Evolutionary conservation across 1,140 invertebrate species (phyloP).

Genomic region (Ridgeia piscesae): DNA sequence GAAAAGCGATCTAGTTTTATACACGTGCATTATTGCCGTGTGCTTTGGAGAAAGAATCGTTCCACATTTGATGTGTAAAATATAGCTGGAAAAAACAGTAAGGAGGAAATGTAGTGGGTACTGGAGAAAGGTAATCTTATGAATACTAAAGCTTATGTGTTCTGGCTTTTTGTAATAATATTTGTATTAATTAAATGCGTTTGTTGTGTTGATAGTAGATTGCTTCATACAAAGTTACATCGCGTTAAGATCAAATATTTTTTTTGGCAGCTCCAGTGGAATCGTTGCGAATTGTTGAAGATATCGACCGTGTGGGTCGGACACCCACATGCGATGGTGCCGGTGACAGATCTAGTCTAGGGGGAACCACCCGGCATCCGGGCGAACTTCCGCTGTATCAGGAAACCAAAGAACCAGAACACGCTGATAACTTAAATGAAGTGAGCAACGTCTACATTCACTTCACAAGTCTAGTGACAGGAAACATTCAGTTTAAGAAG

Average conservation of each 20-base stretch:
- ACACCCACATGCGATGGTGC: conserved; percentile 67
- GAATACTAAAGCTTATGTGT: too few species aligned
- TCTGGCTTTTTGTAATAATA: too few species aligned
- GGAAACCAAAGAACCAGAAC: conserved; percentile 72
- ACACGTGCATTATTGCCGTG: background rate
- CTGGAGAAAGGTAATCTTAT: too few species aligned
- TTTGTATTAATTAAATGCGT: too few species aligned
- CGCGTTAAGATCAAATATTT: background rate
- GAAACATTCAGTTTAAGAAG: too few species aligned
- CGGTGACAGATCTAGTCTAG: conserved; percentile 7
- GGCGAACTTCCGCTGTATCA: conserved; percentile 77
- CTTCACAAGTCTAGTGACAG: background rate
- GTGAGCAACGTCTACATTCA: conserved; percentile 61
- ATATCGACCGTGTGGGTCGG: conserved; percentile 39
- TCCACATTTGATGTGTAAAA: background rate
- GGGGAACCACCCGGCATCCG: conserved; percentile 60
- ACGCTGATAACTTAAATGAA: conserved; percentile 91
- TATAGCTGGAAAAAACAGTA: background rate
- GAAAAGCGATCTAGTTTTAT: too few species aligned
- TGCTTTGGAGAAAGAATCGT: background rate
- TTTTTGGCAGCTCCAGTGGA: background rate
- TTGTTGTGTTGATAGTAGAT: background rate
- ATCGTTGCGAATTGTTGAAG: background rate
- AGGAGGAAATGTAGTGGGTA: background rate
- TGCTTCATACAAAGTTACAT: background rate